Base-by-base conservation (phyloP, 2,888 invertebrate genomes). In the Rotaria sp. region DNA sequence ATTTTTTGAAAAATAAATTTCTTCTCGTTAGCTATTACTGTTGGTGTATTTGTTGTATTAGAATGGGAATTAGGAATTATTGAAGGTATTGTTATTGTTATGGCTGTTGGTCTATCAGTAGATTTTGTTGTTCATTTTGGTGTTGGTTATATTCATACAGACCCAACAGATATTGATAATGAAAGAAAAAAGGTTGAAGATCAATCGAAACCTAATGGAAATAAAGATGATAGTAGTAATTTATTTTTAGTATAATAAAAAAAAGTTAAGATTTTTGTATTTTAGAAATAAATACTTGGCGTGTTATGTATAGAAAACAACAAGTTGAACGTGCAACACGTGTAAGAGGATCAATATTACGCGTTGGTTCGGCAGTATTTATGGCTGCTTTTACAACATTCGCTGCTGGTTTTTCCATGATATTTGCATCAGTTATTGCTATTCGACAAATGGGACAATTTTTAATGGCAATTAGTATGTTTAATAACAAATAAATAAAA, bases 391-490 rank as follows among this genome's bases (percentile, higher is more conserved):
- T 95, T 15, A 96, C 96, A 0, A 95, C 96, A 2, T 94, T 94
- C 30, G 93, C 94, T 87, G 95, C 96, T 59, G 96, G 96, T 52
- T 94, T 94, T 88, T 93, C 95, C 86, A 94, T 96, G 94, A 91
- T 96, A 87, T 94, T 94, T 59, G 96, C 96, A 1, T 93, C 93
- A 89, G 94, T 96, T 85, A 92, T 96, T 85, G 95, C 96, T 0
- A 96, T 96, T 90, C 94, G 94, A 88, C 96, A 96, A 92, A 95
- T 96, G 88, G 96, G 95, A 45, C 92, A 94, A 86, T 96, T 97
- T 91, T 92, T 96, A 87, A 93, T 95, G 85, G 93, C 95, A 84
- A 94, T 96, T 13, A 96, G 59, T 59, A 59, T 59, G 59, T n/a
- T 59, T 30, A 1, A n/a, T n/a, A 8, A 30, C 10, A 13, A 50